Evolutionary conservation across 1,140 invertebrate species (phyloP), one percentile per base, ranked within the genome.

Genomic region (Oscheius sp.): DNA sequence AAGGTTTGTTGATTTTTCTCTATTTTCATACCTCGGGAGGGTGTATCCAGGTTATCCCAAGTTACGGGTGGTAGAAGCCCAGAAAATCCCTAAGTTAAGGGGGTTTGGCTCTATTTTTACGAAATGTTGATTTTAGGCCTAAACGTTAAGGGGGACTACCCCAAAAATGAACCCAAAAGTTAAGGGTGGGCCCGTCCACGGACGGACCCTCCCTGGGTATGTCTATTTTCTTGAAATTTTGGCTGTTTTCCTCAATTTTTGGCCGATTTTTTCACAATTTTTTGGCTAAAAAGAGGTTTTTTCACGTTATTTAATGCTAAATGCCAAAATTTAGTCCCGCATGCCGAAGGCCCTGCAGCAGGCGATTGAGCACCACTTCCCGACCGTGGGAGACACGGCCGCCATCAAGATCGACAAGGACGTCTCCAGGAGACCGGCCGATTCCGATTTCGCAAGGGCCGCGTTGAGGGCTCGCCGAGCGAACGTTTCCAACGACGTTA

Each of bases 291-390:
- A n/a, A n/a, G n/a, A 45, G 15, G 42, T 18, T 18, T 45, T 45
- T 45, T 23, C 42, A 45, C 2, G 2, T 10, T 0, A 20, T 20
- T 0, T 42, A 38, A 13, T 64, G 31, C 2, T n/a, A n/a, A 29
- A 3, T 36, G 32, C 46, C n/a, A 20, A 52, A 28, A 26, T 55
- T 31, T 38, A 52, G n/a, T 58, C 66, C n/a, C 4, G 28, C 1
- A 46, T 71, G 20, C 69, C 69, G 18, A n/a, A 42, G 18, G 59
- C 49, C 1, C 36, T 65, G 36, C 63, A 74, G 36, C 46, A 67
- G 38, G 64, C 72, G 1, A 67, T 74, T 26, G 63, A 74, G 29
- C 72, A 74, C 4, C 72, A 74, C 29, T 74, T 74, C 34, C 72
- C 72, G 4, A 68, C 29, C 15, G 72, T 68, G 13, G 68, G 36